phyloP scores from a whole-genome alignment of 1,140 invertebrate genomes.

The Macrocentrus cingulum region DNA sequence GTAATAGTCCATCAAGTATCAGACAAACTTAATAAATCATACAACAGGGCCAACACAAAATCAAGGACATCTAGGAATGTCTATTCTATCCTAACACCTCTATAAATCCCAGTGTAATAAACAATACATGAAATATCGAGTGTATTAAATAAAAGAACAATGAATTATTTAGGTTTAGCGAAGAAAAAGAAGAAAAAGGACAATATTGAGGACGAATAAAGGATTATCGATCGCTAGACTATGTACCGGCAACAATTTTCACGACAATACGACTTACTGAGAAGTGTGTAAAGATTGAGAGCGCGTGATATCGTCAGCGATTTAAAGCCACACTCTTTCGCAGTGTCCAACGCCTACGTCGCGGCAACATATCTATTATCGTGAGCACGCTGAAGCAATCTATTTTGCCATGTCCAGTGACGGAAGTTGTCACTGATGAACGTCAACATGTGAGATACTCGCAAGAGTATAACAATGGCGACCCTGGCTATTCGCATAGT shows the following conservation, averaged over 20 bases:
- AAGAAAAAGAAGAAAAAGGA: too few species aligned
- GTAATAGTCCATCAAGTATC: too few species aligned
- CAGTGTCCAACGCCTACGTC: slow-evolving; percentile 6
- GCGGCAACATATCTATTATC: slow-evolving; percentile 6
- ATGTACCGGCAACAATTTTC: background rate
- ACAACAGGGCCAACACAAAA: too few species aligned
- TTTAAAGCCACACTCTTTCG: background rate
- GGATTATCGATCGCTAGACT: background rate
- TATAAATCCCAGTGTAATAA: too few species aligned
- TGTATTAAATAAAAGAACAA: too few species aligned
- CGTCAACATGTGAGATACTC: slow-evolving; percentile 11
- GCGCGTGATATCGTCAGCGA: background rate
- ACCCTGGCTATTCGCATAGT: background rate
- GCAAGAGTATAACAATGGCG: background rate
- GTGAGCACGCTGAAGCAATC: slow-evolving; percentile 11
- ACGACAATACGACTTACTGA: background rate
- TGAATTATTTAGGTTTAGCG: too few species aligned
- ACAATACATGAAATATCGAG: too few species aligned
- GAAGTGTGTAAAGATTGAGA: background rate
- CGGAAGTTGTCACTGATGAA: slow-evolving; percentile 20
- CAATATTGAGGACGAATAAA: background rate
- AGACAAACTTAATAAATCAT: too few species aligned
- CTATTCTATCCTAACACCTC: too few species aligned
- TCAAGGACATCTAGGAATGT: too few species aligned
- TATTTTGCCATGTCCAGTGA: slow-evolving; percentile 17